phyloP scores from a whole-genome alignment of 2,888 invertebrate species.

The Entomobrya multifasciata region DNA sequence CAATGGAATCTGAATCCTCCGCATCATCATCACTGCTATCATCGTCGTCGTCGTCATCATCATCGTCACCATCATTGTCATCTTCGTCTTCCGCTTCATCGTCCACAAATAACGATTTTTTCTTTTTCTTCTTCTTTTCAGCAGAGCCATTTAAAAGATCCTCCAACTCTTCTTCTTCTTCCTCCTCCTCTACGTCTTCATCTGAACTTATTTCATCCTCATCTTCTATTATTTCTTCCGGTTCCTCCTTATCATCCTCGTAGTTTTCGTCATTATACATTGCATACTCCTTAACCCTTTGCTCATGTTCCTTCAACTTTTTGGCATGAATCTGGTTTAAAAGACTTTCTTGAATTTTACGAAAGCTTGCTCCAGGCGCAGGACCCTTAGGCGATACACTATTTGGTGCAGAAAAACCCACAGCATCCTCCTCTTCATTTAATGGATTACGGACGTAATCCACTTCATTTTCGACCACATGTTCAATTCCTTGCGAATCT shows the following conservation, averaged over 20 bases:
- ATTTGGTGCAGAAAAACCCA: neutral
- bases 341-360: conserved; percentile 66
- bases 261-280: conserved; percentile 80
- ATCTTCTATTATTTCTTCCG: conserved; percentile 81
- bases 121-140: conserved; percentile 82
- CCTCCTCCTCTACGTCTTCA: conserved; percentile 44
- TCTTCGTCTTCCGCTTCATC: conserved; percentile 81
- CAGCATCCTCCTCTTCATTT: conserved; percentile 71
- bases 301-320: conserved; percentile 80
- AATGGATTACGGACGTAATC: conserved; percentile 74
- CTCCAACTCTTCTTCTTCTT: conserved; percentile 62
- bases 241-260: conserved; percentile 80
- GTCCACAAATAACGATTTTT: conserved; percentile 61
- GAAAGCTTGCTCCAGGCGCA: conserved; percentile 75
- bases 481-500: conserved; percentile 80
- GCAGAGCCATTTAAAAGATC: conserved; percentile 80
- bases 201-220: conserved; percentile 81
- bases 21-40: neutral
- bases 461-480: conserved; percentile 79
- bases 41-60: neutral
- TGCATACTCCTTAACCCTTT: conserved; percentile 80
- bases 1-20: neutral
- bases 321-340: conserved; percentile 76
- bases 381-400: conserved; percentile 43
- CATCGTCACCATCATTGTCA: conserved; percentile 12